Evolutionary conservation across 2,888 invertebrate species (phyloP).

Genomic region (Drosophila hamatofila): DNA sequence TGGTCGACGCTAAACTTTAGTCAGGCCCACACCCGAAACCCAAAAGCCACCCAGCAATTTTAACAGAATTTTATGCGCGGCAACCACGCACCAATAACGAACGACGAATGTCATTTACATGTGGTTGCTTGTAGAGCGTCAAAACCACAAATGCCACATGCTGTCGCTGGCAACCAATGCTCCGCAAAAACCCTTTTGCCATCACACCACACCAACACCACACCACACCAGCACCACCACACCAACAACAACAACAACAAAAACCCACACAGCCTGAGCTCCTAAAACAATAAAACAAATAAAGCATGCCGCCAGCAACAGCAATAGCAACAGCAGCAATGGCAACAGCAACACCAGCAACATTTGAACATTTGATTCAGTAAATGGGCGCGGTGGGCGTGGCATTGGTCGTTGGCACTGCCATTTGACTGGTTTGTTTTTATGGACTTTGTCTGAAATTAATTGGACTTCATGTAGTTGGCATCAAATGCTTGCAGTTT

Average conservation of each 20-base stretch:
- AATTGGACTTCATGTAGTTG: constrained; percentile 74
- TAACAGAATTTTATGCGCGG: constrained; percentile 72
- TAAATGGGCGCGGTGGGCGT: constrained; percentile 17
- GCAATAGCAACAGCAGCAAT: constrained; percentile 50
- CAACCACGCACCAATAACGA: constrained; percentile 79
- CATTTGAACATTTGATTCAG: constrained; percentile 72
- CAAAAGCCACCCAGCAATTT: constrained; percentile 33
- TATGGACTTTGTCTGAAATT: constrained; percentile 79
- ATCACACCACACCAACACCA: neutral
- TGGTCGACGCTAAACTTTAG: constrained; percentile 32
- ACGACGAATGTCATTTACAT: constrained; percentile 81
- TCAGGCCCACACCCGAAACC: neutral
- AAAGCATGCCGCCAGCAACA: constrained; percentile 65
- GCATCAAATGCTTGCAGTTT: constrained; percentile 68
- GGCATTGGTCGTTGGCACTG: constrained; percentile 36
- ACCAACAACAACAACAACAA: neutral
- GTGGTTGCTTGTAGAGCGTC: constrained; percentile 78
- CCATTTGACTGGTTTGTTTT: constrained; percentile 70
- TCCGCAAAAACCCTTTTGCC: constrained; percentile 1
- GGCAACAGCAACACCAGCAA: constrained; percentile 50
- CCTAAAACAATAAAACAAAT: constrained; percentile 76
- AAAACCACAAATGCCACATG: constrained; percentile 81
- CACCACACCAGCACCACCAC: neutral
- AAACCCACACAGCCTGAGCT: constrained; percentile 17
- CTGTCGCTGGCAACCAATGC: constrained; percentile 52